These are phyloP conservation scores for Drosophila melanocephala DNA, from an alignment of 2,888 invertebrate genomes.

Conservation along the genomic window DNA sequence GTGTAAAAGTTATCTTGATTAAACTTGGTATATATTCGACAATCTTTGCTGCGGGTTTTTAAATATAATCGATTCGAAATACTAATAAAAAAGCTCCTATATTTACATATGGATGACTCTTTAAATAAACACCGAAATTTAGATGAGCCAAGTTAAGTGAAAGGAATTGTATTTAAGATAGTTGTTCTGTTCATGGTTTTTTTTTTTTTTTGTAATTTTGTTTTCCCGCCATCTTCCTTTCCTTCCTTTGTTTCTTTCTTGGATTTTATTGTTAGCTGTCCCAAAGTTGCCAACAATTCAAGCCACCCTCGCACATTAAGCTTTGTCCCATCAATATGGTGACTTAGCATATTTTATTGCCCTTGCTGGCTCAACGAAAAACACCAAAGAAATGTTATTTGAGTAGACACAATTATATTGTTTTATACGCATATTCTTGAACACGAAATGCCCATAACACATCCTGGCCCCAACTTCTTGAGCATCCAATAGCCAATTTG, in stretches of 20 bases:
- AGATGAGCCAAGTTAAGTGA: background rate
- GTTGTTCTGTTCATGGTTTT: background rate
- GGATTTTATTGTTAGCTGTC: background rate
- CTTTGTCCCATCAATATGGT: conserved; percentile 36
- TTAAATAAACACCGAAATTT: background rate
- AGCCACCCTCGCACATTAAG: conserved; percentile 33
- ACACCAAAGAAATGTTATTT: conserved; percentile 54
- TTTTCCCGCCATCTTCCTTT: background rate
- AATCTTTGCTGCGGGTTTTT: background rate
- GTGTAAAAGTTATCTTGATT: background rate
- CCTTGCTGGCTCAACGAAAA: conserved; percentile 29
- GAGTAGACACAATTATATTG: conserved; percentile 51
- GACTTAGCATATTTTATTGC: conserved; percentile 64
- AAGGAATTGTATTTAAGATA: background rate
- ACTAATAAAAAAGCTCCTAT: background rate
- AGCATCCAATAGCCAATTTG: conserved; percentile 51
- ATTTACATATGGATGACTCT: background rate
- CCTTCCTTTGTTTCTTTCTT: background rate
- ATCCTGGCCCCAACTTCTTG: conserved; percentile 16
- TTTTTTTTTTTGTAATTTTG: background rate
- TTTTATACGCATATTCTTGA: conserved; percentile 53
- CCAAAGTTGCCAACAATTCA: background rate
- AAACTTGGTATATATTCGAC: background rate
- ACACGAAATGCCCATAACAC: conserved; percentile 33
- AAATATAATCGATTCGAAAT: background rate